Conservation (phyloP, 23 tunicate species). For the Styela clava region DNA sequence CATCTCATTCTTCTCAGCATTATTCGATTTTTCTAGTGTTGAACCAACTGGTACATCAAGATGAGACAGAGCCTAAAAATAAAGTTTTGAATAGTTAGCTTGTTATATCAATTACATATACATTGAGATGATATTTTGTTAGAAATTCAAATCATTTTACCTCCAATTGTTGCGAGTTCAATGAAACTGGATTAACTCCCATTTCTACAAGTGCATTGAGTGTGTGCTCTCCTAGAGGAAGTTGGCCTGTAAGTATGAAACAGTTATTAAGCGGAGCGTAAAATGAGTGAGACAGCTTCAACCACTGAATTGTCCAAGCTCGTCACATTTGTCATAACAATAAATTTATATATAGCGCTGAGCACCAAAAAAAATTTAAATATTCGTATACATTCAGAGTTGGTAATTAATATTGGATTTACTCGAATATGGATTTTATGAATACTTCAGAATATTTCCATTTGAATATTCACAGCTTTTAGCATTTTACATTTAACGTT, state of each 20-base stretch:
- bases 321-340: too few relatives aligned
- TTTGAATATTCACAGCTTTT: too few relatives aligned
- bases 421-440: too few relatives aligned
- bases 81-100: too few relatives aligned
- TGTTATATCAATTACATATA: too few relatives aligned
- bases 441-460: too few relatives aligned
- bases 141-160: constrained; percentile 24
- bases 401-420: too few relatives aligned
- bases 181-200: constrained; percentile 39
- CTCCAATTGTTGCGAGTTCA: constrained; percentile 52
- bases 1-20: background rate
- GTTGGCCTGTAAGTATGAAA: background rate
- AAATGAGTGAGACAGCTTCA: background rate
- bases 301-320: background rate
- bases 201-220: constrained; percentile 46
- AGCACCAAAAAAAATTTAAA: too few relatives aligned
- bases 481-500: too few relatives aligned
- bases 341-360: too few relatives aligned
- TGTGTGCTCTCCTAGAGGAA: constrained; percentile 52
- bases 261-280: too few relatives aligned
- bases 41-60: constrained; percentile 1
- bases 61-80: constrained; percentile 16
- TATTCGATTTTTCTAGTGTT: background rate
- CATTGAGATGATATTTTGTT: background rate
- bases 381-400: too few relatives aligned